phyloP scores from a whole-genome alignment of 2,113 vertebrate species.

The Mormyrus lacerda region DNA sequence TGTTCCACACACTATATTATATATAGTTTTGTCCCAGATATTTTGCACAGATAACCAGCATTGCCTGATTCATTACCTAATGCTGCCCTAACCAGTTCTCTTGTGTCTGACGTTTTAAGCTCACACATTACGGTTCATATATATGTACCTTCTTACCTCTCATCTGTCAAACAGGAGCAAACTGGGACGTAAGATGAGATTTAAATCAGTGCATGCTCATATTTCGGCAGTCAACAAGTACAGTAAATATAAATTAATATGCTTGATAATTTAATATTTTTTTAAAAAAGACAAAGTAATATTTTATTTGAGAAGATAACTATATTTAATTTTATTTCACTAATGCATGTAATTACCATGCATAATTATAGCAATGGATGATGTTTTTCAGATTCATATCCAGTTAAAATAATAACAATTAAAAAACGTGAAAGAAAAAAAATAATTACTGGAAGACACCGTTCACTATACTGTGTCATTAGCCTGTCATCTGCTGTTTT shows the following conservation, averaged over 20 bases:
- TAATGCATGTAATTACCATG: constrained; percentile 4
- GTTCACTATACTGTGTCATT: constrained; percentile 16
- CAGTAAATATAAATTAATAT: constrained; percentile 14
- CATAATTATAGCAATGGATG: constrained; percentile 4
- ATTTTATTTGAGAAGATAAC: constrained; percentile 14
- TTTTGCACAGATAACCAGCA: not conserved
- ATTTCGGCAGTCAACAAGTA: constrained; percentile 16
- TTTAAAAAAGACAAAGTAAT: constrained; percentile 2
- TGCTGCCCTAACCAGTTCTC: not conserved
- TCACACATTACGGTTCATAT: not conserved
- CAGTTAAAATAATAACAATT: not conserved
- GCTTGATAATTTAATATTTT: constrained; percentile 24
- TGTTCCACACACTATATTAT: not conserved
- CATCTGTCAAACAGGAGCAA: not conserved
- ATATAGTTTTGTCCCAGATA: not conserved
- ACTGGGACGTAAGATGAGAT: not conserved
- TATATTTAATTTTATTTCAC: constrained; percentile 22
- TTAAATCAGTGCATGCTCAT: constrained; percentile 24
- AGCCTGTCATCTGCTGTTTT: constrained; percentile 14
- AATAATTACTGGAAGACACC: not conserved
- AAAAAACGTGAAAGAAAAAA: constrained; percentile 6
- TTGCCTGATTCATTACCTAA: not conserved
- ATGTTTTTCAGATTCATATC: constrained; percentile 12
- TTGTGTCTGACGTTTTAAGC: not conserved
- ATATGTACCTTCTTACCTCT: not conserved